Conservation (phyloP, 1,140 invertebrate genomes). For the Idris sp. region DNA sequence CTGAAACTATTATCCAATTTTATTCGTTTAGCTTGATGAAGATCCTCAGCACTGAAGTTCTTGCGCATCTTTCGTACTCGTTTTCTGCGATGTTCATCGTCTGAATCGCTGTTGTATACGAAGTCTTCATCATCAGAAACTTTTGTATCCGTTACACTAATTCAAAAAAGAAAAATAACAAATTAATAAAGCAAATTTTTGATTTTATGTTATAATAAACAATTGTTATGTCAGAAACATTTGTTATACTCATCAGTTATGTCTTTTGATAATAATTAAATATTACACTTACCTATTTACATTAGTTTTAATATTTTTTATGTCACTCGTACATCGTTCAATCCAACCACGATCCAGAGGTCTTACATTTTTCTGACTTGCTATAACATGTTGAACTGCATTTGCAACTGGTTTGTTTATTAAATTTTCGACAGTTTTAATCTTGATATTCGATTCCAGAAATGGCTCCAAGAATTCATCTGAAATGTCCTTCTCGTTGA, state of each 20-base stretch:
- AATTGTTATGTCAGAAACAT: too few relatives aligned
- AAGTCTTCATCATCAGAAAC: conserved; percentile 79
- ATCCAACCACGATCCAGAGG: conserved; percentile 39
- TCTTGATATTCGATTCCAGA: conserved; percentile 24
- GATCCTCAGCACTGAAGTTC: conserved; percentile 39
- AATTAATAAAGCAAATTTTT: background rate
- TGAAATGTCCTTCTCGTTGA: conserved; percentile 36
- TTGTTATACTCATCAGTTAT: too few relatives aligned
- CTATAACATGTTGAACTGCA: conserved; percentile 36
- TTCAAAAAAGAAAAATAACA: too few relatives aligned
- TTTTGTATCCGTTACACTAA: conserved; percentile 61
- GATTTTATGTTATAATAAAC: background rate
- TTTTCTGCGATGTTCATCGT: conserved; percentile 76
- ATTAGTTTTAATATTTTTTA: conserved; percentile 23
- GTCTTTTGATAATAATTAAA: too few relatives aligned
- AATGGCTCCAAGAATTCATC: conserved; percentile 30
- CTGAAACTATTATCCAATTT: background rate
- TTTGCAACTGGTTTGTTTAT: conserved; percentile 6
- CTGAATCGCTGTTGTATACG: conserved; percentile 83
- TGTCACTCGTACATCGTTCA: conserved; percentile 19
- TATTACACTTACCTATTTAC: background rate
- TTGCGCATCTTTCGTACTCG: conserved; percentile 69
- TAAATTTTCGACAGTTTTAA: conserved; percentile 14
- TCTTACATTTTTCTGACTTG: background rate
- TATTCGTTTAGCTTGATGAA: conserved; percentile 45